Evolutionary conservation across 1,140 invertebrate genomes (phyloP).

Genomic region (Eupristina koningsbergeri): DNA sequence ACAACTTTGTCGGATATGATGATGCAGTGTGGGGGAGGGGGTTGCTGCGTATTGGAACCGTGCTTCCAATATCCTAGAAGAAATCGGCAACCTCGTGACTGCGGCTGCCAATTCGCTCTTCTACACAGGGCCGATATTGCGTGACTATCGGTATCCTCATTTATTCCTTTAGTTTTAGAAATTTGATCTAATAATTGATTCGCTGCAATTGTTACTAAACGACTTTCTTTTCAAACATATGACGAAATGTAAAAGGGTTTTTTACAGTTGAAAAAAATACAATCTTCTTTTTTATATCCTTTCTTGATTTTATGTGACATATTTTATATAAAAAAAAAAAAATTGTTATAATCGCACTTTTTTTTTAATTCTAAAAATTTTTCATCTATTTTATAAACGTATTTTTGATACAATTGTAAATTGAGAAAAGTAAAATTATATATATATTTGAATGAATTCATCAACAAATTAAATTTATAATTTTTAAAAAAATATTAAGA

Average conservation of each 20-base stretch:
- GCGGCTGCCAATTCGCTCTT: conserved; percentile 89
- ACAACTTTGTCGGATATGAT: conserved; percentile 72
- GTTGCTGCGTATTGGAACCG: conserved; percentile 87
- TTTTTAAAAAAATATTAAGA: too few species aligned
- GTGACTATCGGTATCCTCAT: conserved; percentile 70
- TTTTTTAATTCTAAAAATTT: background rate
- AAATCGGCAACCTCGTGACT: conserved; percentile 82
- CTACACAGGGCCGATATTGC: conserved; percentile 85
- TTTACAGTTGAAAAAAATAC: too few species aligned
- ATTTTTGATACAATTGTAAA: background rate
- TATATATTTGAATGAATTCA: too few species aligned
- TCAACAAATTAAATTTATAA: too few species aligned
- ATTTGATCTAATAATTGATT: conserved; percentile 3
- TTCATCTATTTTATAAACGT: too few species aligned
- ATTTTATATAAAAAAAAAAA: too few species aligned
- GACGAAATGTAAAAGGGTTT: conserved; percentile 42
- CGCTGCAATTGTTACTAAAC: background rate
- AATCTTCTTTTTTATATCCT: background rate
- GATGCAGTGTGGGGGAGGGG: conserved; percentile 76
- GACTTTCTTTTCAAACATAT: background rate
- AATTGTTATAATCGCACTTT: too few species aligned
- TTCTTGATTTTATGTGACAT: background rate
- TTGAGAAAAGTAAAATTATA: too few species aligned
- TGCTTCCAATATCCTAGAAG: conserved; percentile 87
- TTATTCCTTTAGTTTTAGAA: conserved; percentile 6